Percentiles rank a stretch among this genome's conserved stretches.
Evolutionary conservation across 2,797 vertebrate genomes (phyloP).

Genomic region (Propithecus deckenii): DNA sequence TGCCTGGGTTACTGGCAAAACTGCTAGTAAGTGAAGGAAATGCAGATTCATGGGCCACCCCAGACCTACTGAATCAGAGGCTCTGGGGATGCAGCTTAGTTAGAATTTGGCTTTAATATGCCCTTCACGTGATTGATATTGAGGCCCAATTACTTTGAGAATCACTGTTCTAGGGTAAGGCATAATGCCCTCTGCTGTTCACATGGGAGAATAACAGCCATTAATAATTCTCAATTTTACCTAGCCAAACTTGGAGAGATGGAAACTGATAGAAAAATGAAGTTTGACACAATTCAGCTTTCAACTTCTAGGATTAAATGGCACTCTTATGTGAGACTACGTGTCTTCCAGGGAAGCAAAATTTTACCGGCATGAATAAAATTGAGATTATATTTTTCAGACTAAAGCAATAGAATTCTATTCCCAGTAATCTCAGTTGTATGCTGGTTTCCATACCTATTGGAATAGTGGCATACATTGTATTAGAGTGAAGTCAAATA

Average conservation of each 20-base stretch:
- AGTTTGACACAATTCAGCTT: neutral
- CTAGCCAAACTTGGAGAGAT: neutral
- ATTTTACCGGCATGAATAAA: neutral
- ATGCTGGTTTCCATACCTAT: neutral
- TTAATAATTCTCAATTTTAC: neutral
- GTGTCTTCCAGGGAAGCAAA: neutral
- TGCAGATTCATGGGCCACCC: neutral
- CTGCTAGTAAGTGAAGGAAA: neutral
- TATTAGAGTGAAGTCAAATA: neutral
- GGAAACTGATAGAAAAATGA: neutral
- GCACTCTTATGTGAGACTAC: neutral
- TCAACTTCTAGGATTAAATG: neutral
- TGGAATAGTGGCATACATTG: neutral
- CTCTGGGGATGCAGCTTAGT: neutral
- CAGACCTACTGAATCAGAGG: neutral
- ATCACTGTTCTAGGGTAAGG: neutral
- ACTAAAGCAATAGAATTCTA: neutral
- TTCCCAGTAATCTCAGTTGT: neutral
- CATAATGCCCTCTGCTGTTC: slow-evolving; percentile 17
- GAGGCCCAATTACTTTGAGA: neutral
- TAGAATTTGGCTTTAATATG: neutral
- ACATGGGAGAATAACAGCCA: neutral
- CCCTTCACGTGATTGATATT: neutral
- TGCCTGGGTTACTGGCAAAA: neutral
- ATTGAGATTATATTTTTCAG: neutral